Base-by-base conservation (phyloP, 2,888 invertebrate species). In the Troides aeacus region DNA sequence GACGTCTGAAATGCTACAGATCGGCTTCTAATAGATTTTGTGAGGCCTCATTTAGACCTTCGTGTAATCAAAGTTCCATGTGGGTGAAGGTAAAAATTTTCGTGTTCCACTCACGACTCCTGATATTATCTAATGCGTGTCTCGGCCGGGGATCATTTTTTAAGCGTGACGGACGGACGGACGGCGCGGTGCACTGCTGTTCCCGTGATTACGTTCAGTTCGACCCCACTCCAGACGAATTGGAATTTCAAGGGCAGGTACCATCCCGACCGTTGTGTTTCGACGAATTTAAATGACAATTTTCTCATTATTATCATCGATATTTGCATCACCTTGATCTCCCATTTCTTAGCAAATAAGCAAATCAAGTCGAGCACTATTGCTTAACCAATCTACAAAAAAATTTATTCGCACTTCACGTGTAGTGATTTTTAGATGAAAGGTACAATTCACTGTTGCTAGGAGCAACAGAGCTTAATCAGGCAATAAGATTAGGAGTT, bases 51-150 rank as follows among this genome's bases (percentile, higher is more conserved):
- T 7, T 0, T n/a, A 53, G n/a, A 53, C n/a, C 18, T n/a, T 6
- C n/a, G 24, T 15, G 12, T 57, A 24, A 42, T 23, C 18, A 18
- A 18, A 46, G 56, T 61, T 21, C 17, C 21, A 21, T 65, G 64
- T 69, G 53, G 53, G 53, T 53, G 53, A n/a, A 50, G 60, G 39
- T 53, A 53, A 59, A 39, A 62, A 50, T 66, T 62, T 66, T 66
- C n/a, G 50, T 58, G 59, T 50, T 53, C 59, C 65, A 69, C 69
- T 69, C 66, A 70, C 66, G 59, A 63, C 58, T 62, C 62, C 24
- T 39, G 63, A 66, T 66, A 59, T 59, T 63, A 66, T 70, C 66
- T 70, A 66, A 66, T 63, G 70, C 70, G 50, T 62, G 66, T 63
- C 69, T 50, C 58, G 42, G 59, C 39, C 58, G 61, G 61, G 66